Conservation (phyloP, 1,140 invertebrate genomes). For the Solen grandis region DNA sequence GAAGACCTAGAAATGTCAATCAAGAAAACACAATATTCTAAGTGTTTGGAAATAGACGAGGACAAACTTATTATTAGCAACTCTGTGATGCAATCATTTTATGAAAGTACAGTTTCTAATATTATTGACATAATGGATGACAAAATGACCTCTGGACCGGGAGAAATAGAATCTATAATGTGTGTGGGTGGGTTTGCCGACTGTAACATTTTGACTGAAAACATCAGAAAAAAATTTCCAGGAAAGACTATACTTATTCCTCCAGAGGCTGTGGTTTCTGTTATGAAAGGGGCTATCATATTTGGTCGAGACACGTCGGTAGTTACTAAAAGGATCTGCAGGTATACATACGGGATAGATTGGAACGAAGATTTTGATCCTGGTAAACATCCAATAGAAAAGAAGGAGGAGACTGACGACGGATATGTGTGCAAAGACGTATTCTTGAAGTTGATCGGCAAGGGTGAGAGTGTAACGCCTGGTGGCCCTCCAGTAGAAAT, state of each 20-base stretch:
- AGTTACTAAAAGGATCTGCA: conserved; percentile 9
- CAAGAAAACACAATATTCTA: neutral
- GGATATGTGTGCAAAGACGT: conserved; percentile 30
- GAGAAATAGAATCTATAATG: conserved; percentile 18
- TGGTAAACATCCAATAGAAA: neutral
- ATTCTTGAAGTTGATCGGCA: conserved; percentile 19
- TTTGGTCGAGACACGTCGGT: conserved; percentile 33
- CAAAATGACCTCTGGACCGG: neutral
- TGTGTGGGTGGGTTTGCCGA: conserved; percentile 51
- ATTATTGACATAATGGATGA: conserved; percentile 7
- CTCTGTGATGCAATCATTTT: conserved; percentile 9
- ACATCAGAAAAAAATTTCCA: conserved; percentile 1
- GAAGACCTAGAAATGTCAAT: neutral
- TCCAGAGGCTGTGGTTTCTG: conserved; percentile 12
- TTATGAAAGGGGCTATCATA: conserved; percentile 44
- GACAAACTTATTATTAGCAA: conserved; percentile 17
- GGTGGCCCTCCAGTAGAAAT: conserved; percentile 7
- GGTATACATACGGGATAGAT: conserved; percentile 38
- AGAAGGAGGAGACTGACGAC: conserved; percentile 23
- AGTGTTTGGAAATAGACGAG: neutral
- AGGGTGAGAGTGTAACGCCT: conserved; percentile 4
- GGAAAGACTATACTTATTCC: conserved; percentile 16
- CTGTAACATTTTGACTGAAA: conserved; percentile 17
- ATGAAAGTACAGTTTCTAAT: conserved; percentile 3
- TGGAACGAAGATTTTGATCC: conserved; percentile 48